Percentiles rank a stretch among this genome's conserved stretches.
phyloP scores from a whole-genome alignment of 2,113 vertebrate species.

The Vulpes vulpes region DNA sequence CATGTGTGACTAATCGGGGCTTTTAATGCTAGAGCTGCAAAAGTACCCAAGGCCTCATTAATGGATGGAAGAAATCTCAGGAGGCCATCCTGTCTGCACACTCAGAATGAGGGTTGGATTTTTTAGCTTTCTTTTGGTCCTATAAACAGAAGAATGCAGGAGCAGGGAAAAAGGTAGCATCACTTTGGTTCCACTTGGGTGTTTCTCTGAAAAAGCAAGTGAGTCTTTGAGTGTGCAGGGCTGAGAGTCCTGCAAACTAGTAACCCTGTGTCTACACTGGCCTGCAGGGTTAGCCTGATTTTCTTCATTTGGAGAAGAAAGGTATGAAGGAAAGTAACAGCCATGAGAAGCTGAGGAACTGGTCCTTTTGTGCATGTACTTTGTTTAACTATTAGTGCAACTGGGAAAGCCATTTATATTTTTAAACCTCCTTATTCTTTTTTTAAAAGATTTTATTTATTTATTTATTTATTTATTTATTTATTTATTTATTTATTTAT shows the following conservation, averaged over 20 bases:
- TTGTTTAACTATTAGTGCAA: neutral
- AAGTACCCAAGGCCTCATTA: neutral
- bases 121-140: neutral
- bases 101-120: neutral
- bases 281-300: neutral
- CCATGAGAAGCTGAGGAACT: neutral
- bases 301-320: neutral
- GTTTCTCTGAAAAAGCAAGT: neutral
- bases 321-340: neutral
- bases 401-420: neutral
- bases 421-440: no score
- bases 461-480: no score
- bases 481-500: no score
- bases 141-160: neutral
- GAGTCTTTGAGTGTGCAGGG: neutral
- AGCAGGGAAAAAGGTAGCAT: neutral
- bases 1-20: neutral
- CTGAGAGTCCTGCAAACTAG: fast-evolving
- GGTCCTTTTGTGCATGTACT: neutral
- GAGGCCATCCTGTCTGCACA: neutral
- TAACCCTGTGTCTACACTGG: neutral
- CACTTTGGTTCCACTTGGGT: neutral
- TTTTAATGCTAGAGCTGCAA: neutral
- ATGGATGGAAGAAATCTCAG: neutral
- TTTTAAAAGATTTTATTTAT: neutral